Base-by-base conservation (phyloP, 1,140 invertebrate genomes). In the Ceratina australensis region DNA sequence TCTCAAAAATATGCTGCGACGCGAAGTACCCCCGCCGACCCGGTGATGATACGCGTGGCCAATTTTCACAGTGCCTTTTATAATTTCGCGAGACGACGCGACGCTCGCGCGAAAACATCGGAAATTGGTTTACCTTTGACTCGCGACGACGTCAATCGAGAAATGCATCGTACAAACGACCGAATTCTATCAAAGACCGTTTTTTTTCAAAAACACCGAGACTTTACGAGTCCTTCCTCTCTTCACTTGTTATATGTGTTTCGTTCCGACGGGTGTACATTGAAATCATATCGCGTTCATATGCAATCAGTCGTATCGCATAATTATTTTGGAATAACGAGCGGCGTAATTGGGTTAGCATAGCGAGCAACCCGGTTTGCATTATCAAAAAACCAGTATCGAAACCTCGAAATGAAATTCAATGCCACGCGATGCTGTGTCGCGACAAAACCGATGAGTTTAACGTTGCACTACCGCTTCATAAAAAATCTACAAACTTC, bases 81-180 rank as follows among this genome's bases (percentile, higher is more conserved):
- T 63, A 69, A 52, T 60, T 76, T 69, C 2, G 15, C 49, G 33
- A 60, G 16, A 0, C 33, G 33, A 42, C 33, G 33, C 33, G 33
- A 42, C 24, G 54, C 0, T 50, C 42, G 24, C 42, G 24, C 10
- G 42, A 52, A 69, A 76, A 69, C 26, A 42, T 24, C 47, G 56
- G 56, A 67, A 68, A 76, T 74, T 74, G 16, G 49, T 57, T 64
- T 54, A 22, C 69, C 33, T 28, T 72, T 28, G 2, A n/a, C 52
- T 1, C 52, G 52, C 52, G 59, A 3, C 3, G 7, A 60, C 28
- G 15, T 3, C 20, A 15, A 49, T 24, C 50, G 24, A 2, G 28
- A 52, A 18, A 26, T 10, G 26, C 26, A 33, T 28, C 24, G 26
- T 16, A 16, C 26, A 61, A 61, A 61, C 8, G 8, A 20, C 10